Evolutionary conservation across 1,140 invertebrate species (phyloP).

Genomic region (Drosophila yakuba): DNA sequence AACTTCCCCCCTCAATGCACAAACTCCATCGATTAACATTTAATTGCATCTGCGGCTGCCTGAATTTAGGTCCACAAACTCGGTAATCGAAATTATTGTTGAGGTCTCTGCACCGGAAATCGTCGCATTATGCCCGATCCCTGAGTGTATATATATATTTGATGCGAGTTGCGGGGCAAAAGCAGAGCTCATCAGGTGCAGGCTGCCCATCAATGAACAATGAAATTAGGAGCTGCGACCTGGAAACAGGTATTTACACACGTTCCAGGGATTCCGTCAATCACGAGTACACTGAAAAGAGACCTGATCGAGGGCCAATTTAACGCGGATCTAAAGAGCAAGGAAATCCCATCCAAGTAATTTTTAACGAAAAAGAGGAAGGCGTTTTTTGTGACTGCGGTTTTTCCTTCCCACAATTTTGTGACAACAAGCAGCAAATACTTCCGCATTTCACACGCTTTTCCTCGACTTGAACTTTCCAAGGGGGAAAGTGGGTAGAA

Average conservation of each 20-base stretch:
- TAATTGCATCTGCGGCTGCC: conserved; percentile 65
- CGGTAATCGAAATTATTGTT: conserved; percentile 77
- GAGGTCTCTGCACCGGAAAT: conserved; percentile 28
- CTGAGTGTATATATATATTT: conserved; percentile 1
- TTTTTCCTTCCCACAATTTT: conserved; percentile 26
- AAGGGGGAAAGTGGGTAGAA: conserved; percentile 17
- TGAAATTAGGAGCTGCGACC: conserved; percentile 37
- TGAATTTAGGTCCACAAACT: conserved; percentile 43
- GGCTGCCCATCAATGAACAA: conserved; percentile 36
- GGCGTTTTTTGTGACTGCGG: conserved; percentile 50
- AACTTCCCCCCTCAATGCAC: conserved; percentile 30
- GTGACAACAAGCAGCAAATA: conserved; percentile 59
- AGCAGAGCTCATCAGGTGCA: conserved; percentile 13
- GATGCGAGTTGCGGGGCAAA: background rate
- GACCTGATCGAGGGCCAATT: conserved; percentile 41
- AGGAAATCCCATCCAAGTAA: conserved; percentile 9
- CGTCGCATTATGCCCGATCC: conserved; percentile 16
- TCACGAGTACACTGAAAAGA: conserved; percentile 37
- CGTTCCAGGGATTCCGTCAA: conserved; percentile 17
- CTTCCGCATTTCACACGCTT: conserved; percentile 75
- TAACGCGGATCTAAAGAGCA: conserved; percentile 30
- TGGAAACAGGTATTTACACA: background rate
- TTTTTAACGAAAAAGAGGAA: conserved; percentile 13
- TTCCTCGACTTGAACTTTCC: conserved; percentile 8
- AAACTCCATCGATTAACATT: conserved; percentile 78